A percentile compares a stretch with the other conserved stretches of the same genome.
phyloP scores from a whole-genome alignment of 2,888 invertebrate genomes.

The Eubasilissa splendida region DNA sequence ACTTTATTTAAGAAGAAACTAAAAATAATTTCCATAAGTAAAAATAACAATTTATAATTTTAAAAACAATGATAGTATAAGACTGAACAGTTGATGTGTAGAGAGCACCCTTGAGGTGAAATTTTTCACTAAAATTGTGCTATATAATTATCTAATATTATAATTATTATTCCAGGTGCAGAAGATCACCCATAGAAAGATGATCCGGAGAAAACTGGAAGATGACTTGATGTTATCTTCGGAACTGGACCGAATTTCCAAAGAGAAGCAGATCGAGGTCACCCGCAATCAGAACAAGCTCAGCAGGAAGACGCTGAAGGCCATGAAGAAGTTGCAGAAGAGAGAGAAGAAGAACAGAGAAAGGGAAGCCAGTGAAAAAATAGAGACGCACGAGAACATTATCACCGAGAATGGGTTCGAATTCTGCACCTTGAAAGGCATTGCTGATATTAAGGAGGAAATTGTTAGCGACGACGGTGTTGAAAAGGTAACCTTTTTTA shows the following conservation, averaged over 20 bases:
- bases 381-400: neutral
- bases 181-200: constrained; percentile 24
- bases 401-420: constrained; percentile 44
- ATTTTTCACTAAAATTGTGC: too few relatives aligned
- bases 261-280: constrained; percentile 24
- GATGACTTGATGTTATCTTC: constrained; percentile 17
- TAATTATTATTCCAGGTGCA: neutral
- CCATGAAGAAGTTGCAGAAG: constrained; percentile 21
- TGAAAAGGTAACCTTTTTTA: neutral
- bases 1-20: too few relatives aligned
- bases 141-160: too few relatives aligned
- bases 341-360: constrained; percentile 28
- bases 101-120: too few relatives aligned
- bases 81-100: too few relatives aligned
- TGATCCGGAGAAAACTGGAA: constrained; percentile 31
- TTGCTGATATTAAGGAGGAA: constrained; percentile 47
- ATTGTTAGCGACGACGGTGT: constrained; percentile 28
- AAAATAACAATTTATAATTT: too few relatives aligned
- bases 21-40: too few relatives aligned
- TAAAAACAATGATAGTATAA: too few relatives aligned
- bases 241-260: constrained; percentile 15
- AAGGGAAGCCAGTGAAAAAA: neutral
- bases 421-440: constrained; percentile 41
- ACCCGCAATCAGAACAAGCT: neutral
- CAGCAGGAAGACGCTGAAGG: constrained; percentile 9